A percentile compares a stretch with the other conserved stretches of the same genome.
phyloP scores from a whole-genome alignment of 1,140 invertebrate genomes.

The Neodiprion pinetum region DNA sequence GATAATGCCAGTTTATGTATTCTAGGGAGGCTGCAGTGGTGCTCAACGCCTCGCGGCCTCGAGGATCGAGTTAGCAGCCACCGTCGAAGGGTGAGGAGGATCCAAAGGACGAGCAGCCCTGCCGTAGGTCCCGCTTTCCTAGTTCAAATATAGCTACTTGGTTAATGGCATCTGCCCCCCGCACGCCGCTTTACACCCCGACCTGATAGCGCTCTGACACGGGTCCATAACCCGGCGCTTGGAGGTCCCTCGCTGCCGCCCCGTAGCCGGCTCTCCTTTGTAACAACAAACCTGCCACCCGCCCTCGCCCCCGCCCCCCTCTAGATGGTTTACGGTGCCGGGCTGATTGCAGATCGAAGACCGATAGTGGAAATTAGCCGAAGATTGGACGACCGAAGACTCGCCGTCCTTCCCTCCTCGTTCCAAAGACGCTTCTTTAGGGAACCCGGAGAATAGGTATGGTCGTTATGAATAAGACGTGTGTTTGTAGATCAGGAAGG shows the following conservation, averaged over 20 bases:
- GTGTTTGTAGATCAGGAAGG: too few species aligned
- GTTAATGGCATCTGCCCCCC: neutral
- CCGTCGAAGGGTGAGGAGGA: too few species aligned
- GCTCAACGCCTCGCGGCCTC: neutral
- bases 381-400: neutral
- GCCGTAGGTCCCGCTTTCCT: neutral
- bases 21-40: neutral
- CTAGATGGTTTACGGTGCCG: neutral
- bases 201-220: neutral
- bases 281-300: neutral
- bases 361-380: neutral
- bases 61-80: neutral
- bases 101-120: neutral
- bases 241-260: neutral
- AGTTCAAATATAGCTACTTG: slow-evolving; percentile 5
- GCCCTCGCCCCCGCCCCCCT: too few species aligned
- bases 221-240: neutral
- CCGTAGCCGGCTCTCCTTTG: neutral
- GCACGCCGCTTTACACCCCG: neutral
- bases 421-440: too few species aligned
- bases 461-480: neutral
- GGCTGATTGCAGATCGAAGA: slow-evolving; percentile 6
- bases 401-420: too few species aligned
- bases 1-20: slow-evolving; percentile 5
- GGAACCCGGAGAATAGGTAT: neutral